Conservation (phyloP, 2,888 invertebrate genomes). For the Cantharis rufa region DNA sequence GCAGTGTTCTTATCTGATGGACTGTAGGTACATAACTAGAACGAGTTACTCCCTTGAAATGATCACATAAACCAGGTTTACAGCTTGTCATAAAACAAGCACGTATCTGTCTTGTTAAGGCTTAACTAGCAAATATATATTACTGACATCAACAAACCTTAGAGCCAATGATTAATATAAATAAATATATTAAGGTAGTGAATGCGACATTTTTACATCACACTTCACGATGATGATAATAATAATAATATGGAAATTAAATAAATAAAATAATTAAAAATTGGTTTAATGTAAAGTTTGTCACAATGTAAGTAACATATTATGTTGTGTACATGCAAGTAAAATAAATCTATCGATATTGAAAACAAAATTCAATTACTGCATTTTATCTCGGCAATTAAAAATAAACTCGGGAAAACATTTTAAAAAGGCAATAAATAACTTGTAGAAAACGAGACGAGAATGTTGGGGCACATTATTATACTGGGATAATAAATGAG, state of each 20-base stretch:
- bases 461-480: conserved; percentile 38
- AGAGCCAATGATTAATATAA: conserved; percentile 4
- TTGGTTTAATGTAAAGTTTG: neutral
- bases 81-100: conserved; percentile 24
- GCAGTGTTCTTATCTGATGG: conserved; percentile 20
- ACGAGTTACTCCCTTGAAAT: conserved; percentile 17
- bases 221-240: too few species aligned
- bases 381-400: neutral
- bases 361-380: neutral
- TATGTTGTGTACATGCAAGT: neutral
- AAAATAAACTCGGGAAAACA: neutral
- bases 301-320: neutral
- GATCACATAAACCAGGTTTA: conserved; percentile 24
- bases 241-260: neutral
- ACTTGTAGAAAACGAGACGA: conserved; percentile 36
- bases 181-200: neutral
- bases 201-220: neutral
- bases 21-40: conserved; percentile 9
- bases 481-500: conserved; percentile 35
- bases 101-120: conserved; percentile 26
- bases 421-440: conserved; percentile 34
- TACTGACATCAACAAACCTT: conserved; percentile 22
- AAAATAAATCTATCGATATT: neutral
- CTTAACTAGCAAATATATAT: conserved; percentile 18
- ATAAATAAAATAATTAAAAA: neutral